Percentiles rank a stretch among this genome's conserved stretches.
Evolutionary conservation across 2,113 vertebrate species (phyloP).

Genomic region (Aldabrachelys gigantea): DNA sequence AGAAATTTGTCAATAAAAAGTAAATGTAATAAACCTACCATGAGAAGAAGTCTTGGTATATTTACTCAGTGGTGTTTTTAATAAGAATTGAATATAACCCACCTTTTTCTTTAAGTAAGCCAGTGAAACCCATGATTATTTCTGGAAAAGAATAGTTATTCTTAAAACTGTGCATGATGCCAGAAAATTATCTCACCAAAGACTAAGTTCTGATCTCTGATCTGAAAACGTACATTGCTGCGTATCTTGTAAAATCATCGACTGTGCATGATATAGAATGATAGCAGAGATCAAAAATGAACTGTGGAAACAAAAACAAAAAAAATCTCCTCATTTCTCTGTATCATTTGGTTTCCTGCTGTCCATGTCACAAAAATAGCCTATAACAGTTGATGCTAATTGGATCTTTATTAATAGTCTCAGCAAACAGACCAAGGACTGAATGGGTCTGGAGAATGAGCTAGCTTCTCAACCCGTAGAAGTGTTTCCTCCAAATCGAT

Average conservation of each 20-base stretch:
- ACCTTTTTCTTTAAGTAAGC: neutral
- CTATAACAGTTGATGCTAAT: neutral
- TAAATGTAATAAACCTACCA: neutral
- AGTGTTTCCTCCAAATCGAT: neutral
- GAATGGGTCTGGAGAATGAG: neutral
- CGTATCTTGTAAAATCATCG: neutral
- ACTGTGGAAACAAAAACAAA: neutral
- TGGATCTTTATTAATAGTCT: neutral
- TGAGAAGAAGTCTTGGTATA: neutral
- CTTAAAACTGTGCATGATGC: neutral
- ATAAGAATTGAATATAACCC: neutral
- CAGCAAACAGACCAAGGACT: neutral
- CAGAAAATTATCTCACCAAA: neutral
- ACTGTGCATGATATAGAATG: neutral
- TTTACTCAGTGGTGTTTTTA: neutral
- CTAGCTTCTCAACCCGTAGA: neutral
- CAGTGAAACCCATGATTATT: slow-evolving; percentile 2
- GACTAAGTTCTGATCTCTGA: neutral
- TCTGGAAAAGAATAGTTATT: neutral
- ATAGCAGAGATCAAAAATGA: neutral
- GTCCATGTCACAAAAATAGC: neutral
- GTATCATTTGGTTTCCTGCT: neutral
- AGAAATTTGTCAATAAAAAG: slow-evolving; percentile 26
- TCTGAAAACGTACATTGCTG: neutral
- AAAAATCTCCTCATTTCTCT: neutral